phyloP scores from a whole-genome alignment of 92 coral and sea anemone species.

The Epizoanthus fatuus region DNA sequence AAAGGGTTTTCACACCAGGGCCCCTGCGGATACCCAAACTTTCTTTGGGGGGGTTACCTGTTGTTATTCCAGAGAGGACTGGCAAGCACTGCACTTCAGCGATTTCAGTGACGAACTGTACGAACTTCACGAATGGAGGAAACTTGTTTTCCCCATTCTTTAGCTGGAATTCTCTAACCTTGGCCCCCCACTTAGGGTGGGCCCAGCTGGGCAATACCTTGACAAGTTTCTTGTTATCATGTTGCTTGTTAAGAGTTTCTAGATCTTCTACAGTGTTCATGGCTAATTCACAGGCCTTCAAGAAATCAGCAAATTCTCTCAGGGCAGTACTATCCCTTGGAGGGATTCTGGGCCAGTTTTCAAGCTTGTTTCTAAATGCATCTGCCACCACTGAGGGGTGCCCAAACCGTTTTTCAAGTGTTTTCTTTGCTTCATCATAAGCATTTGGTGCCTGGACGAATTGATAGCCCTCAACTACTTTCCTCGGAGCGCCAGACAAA shows the following conservation, averaged over 20 bases:
- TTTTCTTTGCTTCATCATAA: slow-evolving; percentile 53
- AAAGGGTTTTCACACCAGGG: no score
- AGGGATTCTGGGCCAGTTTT: slow-evolving; percentile 60
- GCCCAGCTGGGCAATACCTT: slow-evolving; percentile 68
- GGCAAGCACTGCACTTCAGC: slow-evolving; percentile 72
- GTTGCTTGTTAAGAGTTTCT: slow-evolving; percentile 61
- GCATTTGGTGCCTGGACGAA: slow-evolving; percentile 51
- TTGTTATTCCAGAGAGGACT: background rate
- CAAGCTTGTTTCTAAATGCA: slow-evolving; percentile 60
- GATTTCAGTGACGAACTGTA: slow-evolving; percentile 54
- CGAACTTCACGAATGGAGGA: slow-evolving; percentile 66
- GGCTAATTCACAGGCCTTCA: slow-evolving; percentile 63
- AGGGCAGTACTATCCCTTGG: slow-evolving; percentile 65
- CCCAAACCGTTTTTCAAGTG: slow-evolving; percentile 60
- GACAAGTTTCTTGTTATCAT: slow-evolving; percentile 61
- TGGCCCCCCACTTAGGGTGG: slow-evolving; percentile 73
- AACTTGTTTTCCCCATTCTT: slow-evolving; percentile 63
- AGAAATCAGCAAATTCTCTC: slow-evolving; percentile 58
- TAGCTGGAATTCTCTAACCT: slow-evolving; percentile 53
- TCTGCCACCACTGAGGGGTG: slow-evolving; percentile 74
- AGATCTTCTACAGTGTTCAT: slow-evolving; percentile 68
- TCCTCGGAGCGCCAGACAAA: slow-evolving; percentile 52
- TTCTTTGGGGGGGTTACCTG: slow-evolving; percentile 12
- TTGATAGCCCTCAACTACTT: slow-evolving; percentile 68
- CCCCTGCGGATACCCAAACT: background rate